These are phyloP conservation scores for Helleia helle DNA, from an alignment of 2,888 invertebrate genomes.

Conservation along the genomic window DNA sequence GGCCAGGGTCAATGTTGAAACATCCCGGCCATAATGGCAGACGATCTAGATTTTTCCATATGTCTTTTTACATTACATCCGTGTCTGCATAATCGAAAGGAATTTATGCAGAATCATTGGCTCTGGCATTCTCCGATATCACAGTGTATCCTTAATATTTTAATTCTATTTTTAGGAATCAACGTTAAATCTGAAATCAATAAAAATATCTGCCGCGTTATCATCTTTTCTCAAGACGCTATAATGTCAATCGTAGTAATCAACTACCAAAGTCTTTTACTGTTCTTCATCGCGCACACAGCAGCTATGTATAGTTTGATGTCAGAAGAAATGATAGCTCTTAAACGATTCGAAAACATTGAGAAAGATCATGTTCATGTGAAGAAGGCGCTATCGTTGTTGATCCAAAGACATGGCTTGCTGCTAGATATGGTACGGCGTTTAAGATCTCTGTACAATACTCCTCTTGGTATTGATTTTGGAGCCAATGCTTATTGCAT, in stretches of 20 bases:
- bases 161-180: constrained; percentile 29
- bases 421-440: not conserved
- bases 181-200: constrained; percentile 22
- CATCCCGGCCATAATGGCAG: too few species aligned
- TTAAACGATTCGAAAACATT: not conserved
- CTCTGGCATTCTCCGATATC: too few species aligned
- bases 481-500: constrained; percentile 22
- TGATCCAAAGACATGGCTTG: constrained; percentile 2
- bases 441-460: not conserved
- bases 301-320: not conserved
- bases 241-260: constrained; percentile 25
- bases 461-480: constrained; percentile 3
- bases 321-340: not conserved
- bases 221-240: constrained; percentile 36
- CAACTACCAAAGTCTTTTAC: not conserved
- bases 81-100: too few species aligned
- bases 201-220: constrained; percentile 35
- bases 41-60: too few species aligned
- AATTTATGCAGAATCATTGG: too few species aligned
- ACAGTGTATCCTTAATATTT: not conserved
- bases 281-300: constrained; percentile 7
- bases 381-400: not conserved
- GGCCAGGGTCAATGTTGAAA: too few species aligned
- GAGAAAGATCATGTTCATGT: not conserved
- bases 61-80: too few species aligned